Evolutionary conservation across 1,140 invertebrate genomes (phyloP), one percentile per base, ranked within the genome.

Genomic region (Temnothorax nylanderi): DNA sequence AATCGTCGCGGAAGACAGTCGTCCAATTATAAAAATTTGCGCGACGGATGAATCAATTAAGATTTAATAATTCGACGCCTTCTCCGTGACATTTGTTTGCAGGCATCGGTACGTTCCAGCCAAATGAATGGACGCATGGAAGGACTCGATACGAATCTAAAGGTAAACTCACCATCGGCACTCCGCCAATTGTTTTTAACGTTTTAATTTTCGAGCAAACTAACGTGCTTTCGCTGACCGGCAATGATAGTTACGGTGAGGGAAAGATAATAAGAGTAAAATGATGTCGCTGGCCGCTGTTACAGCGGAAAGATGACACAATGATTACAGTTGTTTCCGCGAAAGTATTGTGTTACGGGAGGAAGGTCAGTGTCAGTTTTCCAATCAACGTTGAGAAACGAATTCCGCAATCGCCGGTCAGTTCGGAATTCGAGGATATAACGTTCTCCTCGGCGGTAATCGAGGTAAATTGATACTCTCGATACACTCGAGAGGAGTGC

Each of bases 11-110:
- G 67, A 85, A 54, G 67, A 67, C 75, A 58, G 60, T 69, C 80
- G 80, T 88, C 92, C 91, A 93, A 93, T 93, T 93, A 93, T 86
- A 89, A 90, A 93, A 92, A 91, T 69, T 80, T 32, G 72, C 75
- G 72, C 72, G 78, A 90, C 60, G 26, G 8, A 4, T 8, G 10
- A 47, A 65, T 64, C 77, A 51, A 84, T 65, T 8, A 88, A 64
- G 67, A 75, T 58, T 78, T 78, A 76, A 85, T 89, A 87, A 92
- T 90, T 89, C 60, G 26, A 34, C 18, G 60, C 26, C 44, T n/a
- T 58, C 21, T 90, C 69, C 69, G 26, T 49, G 67, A 58, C 21
- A 6, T 82, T 60, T 76, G 41, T 0, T 89, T 86, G 0, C 71
- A 91, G 90, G 87, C 69, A 65, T 11, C 11, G 60, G 41, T 47